phyloP scores from a whole-genome alignment of 1,140 invertebrate genomes.

The Listronotus bonariensis region DNA sequence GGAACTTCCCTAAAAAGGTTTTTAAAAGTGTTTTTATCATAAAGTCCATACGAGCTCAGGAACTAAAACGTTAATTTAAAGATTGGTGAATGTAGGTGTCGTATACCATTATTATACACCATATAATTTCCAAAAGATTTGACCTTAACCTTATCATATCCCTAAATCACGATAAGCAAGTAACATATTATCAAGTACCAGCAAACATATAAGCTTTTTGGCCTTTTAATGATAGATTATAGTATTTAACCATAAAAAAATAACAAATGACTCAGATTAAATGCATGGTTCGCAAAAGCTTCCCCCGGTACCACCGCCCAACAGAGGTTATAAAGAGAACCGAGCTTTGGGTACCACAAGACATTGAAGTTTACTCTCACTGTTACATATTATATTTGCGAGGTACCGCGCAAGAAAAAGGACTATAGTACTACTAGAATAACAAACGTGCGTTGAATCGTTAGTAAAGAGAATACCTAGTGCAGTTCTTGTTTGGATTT shows the following conservation, averaged over 20 bases:
- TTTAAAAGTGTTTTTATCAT: no score
- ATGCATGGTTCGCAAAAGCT: slow-evolving; percentile 12
- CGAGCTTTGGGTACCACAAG: slow-evolving; percentile 20
- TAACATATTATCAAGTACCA: no score
- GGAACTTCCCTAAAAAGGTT: no score
- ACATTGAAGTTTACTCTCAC: slow-evolving; percentile 31
- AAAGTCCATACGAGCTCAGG: no score
- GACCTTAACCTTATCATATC: no score
- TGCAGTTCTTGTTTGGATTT: slow-evolving; percentile 4
- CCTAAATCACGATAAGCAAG: no score
- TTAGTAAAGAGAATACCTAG: background rate
- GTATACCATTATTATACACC: no score
- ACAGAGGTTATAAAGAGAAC: slow-evolving; percentile 35
- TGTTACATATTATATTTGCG: slow-evolving; percentile 24
- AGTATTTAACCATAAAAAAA: slow-evolving; percentile 6
- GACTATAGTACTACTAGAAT: slow-evolving; percentile 4
- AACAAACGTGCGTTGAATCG: background rate
- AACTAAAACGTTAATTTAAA: no score
- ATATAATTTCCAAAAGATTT: no score
- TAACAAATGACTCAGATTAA: slow-evolving; percentile 21
- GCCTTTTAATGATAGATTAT: slow-evolving; percentile 23
- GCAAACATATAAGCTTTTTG: background rate
- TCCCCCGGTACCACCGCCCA: slow-evolving; percentile 28
- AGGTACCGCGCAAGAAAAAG: slow-evolving; percentile 16
- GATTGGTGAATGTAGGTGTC: no score